A percentile compares a stretch with the other conserved stretches of the same genome.
phyloP scores from a whole-genome alignment of 1,140 invertebrate genomes.

The Drosophila erecta region DNA sequence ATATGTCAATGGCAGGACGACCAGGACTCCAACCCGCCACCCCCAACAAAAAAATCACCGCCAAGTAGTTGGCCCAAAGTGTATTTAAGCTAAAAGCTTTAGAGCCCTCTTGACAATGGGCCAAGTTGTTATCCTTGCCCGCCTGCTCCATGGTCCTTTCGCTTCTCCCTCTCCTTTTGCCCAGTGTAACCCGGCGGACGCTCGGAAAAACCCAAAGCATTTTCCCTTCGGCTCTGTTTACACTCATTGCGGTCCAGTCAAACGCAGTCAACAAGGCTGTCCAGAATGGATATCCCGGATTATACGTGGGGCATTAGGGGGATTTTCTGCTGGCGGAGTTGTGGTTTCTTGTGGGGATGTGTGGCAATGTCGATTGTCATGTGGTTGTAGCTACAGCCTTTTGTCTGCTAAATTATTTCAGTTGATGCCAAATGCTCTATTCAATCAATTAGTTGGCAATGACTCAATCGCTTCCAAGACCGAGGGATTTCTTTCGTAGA shows the following conservation, averaged over 20 bases:
- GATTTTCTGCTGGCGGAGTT: neutral
- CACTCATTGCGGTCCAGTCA: slow-evolving; percentile 57
- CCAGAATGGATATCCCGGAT: slow-evolving; percentile 14
- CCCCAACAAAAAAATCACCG: neutral
- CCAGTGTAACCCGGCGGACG: slow-evolving; percentile 12
- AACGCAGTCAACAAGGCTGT: slow-evolving; percentile 41
- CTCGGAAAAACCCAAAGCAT: slow-evolving; percentile 3
- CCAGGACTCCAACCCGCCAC: neutral
- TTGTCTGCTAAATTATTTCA: neutral
- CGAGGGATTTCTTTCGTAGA: too few relatives aligned
- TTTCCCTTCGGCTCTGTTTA: slow-evolving; percentile 62
- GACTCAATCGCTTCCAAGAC: neutral
- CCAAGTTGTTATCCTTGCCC: slow-evolving; percentile 54
- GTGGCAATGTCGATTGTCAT: neutral
- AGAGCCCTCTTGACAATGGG: slow-evolving; percentile 72
- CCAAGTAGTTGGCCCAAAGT: slow-evolving; percentile 79
- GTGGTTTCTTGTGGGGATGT: neutral
- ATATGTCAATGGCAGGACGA: slow-evolving; percentile 25
- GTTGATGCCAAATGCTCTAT: neutral
- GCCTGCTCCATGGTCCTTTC: neutral
- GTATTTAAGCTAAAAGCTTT: slow-evolving; percentile 83
- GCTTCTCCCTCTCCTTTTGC: neutral
- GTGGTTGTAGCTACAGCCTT: neutral
- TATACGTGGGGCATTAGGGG: neutral
- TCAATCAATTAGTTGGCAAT: slow-evolving; percentile 5